Percentiles rank a stretch among this genome's conserved stretches.
Conservation (phyloP, 1,140 invertebrate genomes). For the Ceratoteleas bidentatus region DNA sequence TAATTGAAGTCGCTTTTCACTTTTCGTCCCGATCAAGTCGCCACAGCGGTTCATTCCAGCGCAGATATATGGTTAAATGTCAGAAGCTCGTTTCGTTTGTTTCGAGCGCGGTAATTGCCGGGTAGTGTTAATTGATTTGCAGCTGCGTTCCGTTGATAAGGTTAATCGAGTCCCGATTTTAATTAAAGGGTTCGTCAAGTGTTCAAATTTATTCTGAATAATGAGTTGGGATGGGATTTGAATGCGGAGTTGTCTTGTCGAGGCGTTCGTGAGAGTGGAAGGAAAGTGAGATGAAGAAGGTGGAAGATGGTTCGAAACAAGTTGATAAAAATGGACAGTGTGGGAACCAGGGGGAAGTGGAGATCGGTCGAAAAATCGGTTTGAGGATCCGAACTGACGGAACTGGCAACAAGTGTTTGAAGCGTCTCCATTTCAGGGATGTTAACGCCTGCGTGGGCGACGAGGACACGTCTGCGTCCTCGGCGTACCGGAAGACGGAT, state of each 20-base stretch:
- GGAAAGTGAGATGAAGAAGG: no score
- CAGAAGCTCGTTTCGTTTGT: constrained; percentile 13
- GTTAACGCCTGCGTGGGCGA: constrained; percentile 63
- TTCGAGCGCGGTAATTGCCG: constrained; percentile 13
- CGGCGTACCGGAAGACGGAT: constrained; percentile 68
- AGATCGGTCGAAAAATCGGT: constrained; percentile 27
- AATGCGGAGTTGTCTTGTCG: neutral
- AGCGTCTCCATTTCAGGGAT: constrained; percentile 59
- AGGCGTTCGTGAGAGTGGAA: no score
- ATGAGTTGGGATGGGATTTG: neutral
- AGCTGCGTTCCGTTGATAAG: no score
- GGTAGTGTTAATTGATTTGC: no score
- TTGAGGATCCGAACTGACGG: constrained; percentile 33
- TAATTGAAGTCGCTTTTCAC: constrained; percentile 44
- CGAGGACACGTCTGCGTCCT: constrained; percentile 63
- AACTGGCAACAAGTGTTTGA: constrained; percentile 55
- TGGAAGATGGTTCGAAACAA: no score
- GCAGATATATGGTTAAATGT: constrained; percentile 25
- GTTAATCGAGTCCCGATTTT: no score
- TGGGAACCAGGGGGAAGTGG: neutral
- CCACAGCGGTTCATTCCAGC: constrained; percentile 8
- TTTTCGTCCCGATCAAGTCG: constrained; percentile 34
- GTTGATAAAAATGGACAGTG: no score
- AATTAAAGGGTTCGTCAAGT: no score
- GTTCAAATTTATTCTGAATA: no score